Evolutionary conservation across 1,140 invertebrate genomes (phyloP).

Genomic region (Leptinotarsa defecta): DNA sequence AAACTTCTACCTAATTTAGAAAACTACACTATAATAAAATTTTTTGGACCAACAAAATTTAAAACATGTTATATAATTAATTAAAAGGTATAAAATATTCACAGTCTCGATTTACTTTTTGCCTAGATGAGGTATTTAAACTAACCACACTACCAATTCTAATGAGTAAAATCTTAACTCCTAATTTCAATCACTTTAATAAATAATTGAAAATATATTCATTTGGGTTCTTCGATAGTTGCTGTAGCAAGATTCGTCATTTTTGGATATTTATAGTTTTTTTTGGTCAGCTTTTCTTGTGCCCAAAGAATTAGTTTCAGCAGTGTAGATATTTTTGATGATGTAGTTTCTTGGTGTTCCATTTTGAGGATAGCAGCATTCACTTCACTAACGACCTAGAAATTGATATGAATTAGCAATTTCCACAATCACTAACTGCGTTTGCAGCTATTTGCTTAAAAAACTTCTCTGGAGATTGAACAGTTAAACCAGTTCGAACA

Average conservation of each 20-base stretch:
- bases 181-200: background rate
- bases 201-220: constrained; percentile 38
- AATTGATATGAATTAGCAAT: background rate
- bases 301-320: constrained; percentile 94
- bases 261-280: constrained; percentile 90
- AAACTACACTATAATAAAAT: constrained; percentile 8
- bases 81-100: constrained; percentile 27
- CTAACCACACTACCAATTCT: background rate
- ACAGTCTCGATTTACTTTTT: constrained; percentile 17
- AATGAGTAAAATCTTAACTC: background rate
- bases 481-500: no score
- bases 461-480: no score
- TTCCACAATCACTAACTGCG: no score
- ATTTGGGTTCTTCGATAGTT: constrained; percentile 78
- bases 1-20: background rate
- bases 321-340: constrained; percentile 87
- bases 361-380: constrained; percentile 94
- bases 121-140: background rate
- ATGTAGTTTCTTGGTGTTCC: constrained; percentile 87
- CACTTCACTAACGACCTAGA: constrained; percentile 92
- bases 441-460: no score
- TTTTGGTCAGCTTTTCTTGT: constrained; percentile 92
- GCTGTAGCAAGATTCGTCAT: constrained; percentile 87
- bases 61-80: constrained; percentile 3
- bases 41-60: background rate